These are phyloP conservation scores for Chrysogorgia sp. DNA, from an alignment of 92 coral and sea anemone genomes.

Conservation along the genomic window DNA sequence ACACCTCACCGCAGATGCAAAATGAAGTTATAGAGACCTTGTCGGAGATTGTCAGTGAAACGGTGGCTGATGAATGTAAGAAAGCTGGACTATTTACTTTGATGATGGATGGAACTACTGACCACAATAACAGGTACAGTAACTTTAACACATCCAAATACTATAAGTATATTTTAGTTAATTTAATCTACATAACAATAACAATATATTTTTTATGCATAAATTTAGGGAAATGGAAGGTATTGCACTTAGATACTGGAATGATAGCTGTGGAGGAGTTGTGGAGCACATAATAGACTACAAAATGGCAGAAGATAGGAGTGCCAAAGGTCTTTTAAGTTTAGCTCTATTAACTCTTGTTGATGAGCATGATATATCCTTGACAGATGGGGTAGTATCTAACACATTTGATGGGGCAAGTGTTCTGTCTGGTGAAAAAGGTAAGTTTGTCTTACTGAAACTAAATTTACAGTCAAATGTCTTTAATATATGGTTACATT, in stretches of 20 bases:
- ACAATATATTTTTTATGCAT: background rate
- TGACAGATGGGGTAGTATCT: slow-evolving; percentile 27
- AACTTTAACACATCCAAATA: no score
- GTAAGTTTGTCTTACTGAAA: slow-evolving; percentile 24
- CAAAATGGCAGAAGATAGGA: slow-evolving; percentile 16
- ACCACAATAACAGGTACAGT: no score
- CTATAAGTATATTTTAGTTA: no score
- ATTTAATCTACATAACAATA: no score
- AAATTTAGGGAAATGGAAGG: slow-evolving; percentile 33
- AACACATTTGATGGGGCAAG: slow-evolving; percentile 35
- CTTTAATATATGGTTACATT: no score
- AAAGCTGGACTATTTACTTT: no score
- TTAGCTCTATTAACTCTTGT: slow-evolving; percentile 23
- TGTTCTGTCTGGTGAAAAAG: slow-evolving; percentile 27
- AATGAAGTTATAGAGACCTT: no score
- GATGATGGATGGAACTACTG: no score
- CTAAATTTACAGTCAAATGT: slow-evolving; percentile 3
- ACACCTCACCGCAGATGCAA: no score
- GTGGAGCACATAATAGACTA: slow-evolving; percentile 20
- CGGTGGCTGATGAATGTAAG: no score
- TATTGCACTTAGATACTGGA: slow-evolving; percentile 32
- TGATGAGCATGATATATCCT: slow-evolving; percentile 14
- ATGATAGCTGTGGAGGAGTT: background rate
- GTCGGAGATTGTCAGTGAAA: no score
- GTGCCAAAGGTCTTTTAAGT: slow-evolving; percentile 23